These are phyloP conservation scores for Phengaris arion DNA, from an alignment of 2,888 invertebrate genomes.

Conservation along the genomic window DNA sequence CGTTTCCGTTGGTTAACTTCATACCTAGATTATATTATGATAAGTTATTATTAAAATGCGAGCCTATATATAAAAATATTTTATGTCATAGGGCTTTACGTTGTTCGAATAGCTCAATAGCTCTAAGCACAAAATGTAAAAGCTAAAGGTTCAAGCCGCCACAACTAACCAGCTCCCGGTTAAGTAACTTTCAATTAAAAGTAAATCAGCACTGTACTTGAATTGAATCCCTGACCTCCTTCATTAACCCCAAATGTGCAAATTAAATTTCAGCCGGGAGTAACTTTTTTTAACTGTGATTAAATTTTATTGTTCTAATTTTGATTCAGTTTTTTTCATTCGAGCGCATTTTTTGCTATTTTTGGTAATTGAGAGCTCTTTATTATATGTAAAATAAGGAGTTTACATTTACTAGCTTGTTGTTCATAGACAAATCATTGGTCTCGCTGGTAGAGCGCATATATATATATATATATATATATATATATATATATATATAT, in stretches of 20 bases:
- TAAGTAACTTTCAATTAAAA: neutral
- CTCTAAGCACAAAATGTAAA: no score
- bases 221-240: constrained; percentile 10
- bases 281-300: neutral
- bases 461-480: no score
- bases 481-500: no score
- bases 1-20: no score
- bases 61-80: no score
- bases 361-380: neutral
- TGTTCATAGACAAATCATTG: no score
- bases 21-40: no score
- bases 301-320: constrained; percentile 15
- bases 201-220: constrained; percentile 6
- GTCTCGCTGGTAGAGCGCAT: no score
- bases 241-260: constrained; percentile 25
- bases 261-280: neutral
- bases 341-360: constrained; percentile 3
- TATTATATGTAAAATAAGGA: neutral
- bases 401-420: neutral
- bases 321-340: neutral
- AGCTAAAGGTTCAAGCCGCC: neutral
- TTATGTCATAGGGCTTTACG: no score
- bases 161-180: neutral
- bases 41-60: no score
- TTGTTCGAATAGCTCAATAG: no score